These are phyloP conservation scores for Chorisops tibialis DNA, from an alignment of 2,888 invertebrate species.

Conservation along the genomic window DNA sequence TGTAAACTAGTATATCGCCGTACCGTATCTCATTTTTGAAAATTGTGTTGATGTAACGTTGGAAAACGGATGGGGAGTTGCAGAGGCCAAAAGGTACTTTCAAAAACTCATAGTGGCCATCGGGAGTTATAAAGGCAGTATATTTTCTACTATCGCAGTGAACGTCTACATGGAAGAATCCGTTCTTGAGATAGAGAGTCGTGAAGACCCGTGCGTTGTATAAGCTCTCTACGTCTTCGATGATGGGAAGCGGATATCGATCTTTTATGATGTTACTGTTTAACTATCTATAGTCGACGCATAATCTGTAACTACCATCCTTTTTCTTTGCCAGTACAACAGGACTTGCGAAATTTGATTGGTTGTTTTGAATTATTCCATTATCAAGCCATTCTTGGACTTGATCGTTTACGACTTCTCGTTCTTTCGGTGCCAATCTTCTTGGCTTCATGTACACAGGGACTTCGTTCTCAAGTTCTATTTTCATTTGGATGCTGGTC, in stretches of 20 bases:
- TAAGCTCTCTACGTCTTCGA: too few relatives aligned
- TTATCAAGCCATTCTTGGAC: conserved; percentile 26
- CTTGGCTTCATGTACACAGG: conserved; percentile 38
- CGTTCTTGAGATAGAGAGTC: conserved; percentile 41
- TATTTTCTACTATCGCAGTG: conserved; percentile 38
- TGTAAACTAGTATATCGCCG: not conserved
- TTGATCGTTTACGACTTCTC: conserved; percentile 36
- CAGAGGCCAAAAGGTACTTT: conserved; percentile 47
- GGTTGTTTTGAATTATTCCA: too few relatives aligned
- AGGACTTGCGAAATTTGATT: too few relatives aligned
- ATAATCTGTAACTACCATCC: too few relatives aligned
- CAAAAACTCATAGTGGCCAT: conserved; percentile 47
- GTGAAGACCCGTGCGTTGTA: conserved; percentile 14
- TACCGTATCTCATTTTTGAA: conserved; percentile 4
- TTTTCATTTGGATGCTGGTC: conserved; percentile 32
- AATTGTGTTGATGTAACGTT: conserved; percentile 33
- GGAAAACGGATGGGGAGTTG: conserved; percentile 44
- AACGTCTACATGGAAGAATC: conserved; percentile 43
- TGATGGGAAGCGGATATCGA: too few relatives aligned
- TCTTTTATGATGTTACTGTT: too few relatives aligned
- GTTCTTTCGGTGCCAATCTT: conserved; percentile 36
- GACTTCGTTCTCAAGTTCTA: conserved; percentile 39
- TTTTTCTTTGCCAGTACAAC: too few relatives aligned
- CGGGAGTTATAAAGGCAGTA: conserved; percentile 47
- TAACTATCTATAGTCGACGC: too few relatives aligned